Evolutionary conservation across 2,888 invertebrate genomes (phyloP).

Genomic region (Selenia dentaria): DNA sequence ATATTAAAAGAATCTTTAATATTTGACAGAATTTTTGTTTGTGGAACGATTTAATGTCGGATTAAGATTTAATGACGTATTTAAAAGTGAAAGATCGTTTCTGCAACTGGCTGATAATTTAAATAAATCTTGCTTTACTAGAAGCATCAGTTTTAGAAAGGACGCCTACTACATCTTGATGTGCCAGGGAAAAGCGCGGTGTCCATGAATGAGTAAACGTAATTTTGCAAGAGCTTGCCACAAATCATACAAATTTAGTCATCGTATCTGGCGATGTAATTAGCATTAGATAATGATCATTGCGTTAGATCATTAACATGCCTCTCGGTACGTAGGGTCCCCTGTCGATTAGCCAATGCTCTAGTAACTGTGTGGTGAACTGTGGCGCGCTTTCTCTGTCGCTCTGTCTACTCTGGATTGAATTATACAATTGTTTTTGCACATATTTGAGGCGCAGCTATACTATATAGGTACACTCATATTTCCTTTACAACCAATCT

Average conservation of each 20-base stretch:
- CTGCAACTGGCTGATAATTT: too few relatives aligned
- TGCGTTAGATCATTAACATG: slow-evolving; percentile 64
- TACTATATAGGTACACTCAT: too few relatives aligned
- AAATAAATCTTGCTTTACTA: too few relatives aligned
- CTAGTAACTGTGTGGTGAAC: not conserved
- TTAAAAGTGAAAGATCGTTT: too few relatives aligned
- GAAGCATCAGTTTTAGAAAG: too few relatives aligned
- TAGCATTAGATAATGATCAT: slow-evolving; percentile 58
- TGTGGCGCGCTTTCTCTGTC: slow-evolving; percentile 44
- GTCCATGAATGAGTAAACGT: not conserved
- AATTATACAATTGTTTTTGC: not conserved
- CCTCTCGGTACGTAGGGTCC: slow-evolving; percentile 46
- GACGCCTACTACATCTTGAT: too few relatives aligned
- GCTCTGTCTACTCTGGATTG: slow-evolving; percentile 7
- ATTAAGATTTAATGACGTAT: too few relatives aligned
- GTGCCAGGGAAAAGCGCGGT: too few relatives aligned
- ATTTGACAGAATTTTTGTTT: too few relatives aligned
- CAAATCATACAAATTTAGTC: slow-evolving; percentile 10
- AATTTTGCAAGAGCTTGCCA: not conserved
- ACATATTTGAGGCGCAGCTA: not conserved
- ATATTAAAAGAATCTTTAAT: too few relatives aligned
- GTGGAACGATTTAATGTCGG: too few relatives aligned
- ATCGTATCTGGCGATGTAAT: slow-evolving; percentile 34
- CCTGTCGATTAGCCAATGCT: slow-evolving; percentile 60
- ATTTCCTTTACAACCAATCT: too few relatives aligned